Evolutionary conservation across 1,140 invertebrate genomes (phyloP).

Genomic region (Fragariocoptes setiger): DNA sequence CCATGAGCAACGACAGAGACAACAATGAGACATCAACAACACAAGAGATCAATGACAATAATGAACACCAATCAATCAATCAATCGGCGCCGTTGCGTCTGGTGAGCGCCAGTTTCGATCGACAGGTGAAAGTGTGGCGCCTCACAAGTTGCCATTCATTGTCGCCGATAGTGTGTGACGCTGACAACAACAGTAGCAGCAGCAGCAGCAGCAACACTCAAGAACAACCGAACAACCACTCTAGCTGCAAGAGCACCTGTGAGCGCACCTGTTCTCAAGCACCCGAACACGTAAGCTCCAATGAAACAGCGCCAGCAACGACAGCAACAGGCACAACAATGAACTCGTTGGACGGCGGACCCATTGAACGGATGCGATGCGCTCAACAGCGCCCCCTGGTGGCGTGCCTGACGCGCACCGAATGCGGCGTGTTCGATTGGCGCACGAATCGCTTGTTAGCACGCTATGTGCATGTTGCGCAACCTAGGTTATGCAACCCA

Average conservation of each 20-base stretch:
- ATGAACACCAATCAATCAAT: too few relatives aligned
- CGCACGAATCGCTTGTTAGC: not conserved
- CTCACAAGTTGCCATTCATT: too few relatives aligned
- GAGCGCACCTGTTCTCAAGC: not conserved
- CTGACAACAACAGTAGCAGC: not conserved
- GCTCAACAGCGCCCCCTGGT: not conserved
- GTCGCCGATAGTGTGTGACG: not conserved
- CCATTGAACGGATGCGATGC: not conserved
- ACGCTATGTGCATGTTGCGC: too few relatives aligned
- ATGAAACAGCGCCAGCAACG: too few relatives aligned
- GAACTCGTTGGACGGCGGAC: not conserved
- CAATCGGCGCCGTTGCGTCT: too few relatives aligned
- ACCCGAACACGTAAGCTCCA: not conserved
- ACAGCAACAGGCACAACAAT: not conserved
- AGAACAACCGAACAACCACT: not conserved
- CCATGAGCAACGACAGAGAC: too few relatives aligned
- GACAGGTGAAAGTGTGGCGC: too few relatives aligned
- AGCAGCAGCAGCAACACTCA: not conserved
- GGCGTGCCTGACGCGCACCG: not conserved
- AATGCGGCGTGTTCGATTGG: not conserved
- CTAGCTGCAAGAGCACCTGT: not conserved
- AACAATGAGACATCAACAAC: too few relatives aligned
- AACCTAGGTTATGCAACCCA: too few relatives aligned
- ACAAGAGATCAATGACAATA: too few relatives aligned
- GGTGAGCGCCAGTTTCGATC: too few relatives aligned